A percentile compares a stretch with the other conserved stretches of the same genome.
Evolutionary conservation across 2,797 vertebrate species (phyloP).

Genomic region (Peromyscus eremicus): DNA sequence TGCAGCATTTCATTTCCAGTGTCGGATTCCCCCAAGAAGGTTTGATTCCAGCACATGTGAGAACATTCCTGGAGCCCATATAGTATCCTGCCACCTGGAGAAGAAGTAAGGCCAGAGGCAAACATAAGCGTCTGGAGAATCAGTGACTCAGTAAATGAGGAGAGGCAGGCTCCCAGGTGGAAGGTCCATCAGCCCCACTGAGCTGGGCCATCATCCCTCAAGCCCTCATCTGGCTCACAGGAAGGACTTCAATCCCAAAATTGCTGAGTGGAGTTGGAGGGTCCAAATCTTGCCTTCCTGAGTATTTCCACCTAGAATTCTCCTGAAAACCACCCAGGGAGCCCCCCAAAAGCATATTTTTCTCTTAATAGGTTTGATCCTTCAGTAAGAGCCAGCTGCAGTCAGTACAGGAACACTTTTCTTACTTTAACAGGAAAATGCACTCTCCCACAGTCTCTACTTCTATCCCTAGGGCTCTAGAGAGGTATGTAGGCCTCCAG

Average conservation of each 20-base stretch:
- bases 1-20: background rate
- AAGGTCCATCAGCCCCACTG: background rate
- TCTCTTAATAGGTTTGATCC: background rate
- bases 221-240: background rate
- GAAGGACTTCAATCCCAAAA: background rate
- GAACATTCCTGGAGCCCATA: background rate
- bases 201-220: background rate
- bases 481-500: background rate
- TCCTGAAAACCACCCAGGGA: background rate
- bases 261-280: background rate
- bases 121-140: background rate
- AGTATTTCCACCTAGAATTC: background rate
- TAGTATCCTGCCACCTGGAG: background rate
- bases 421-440: background rate
- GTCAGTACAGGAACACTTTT: background rate
- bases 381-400: background rate
- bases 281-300: background rate
- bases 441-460: background rate
- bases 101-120: background rate
- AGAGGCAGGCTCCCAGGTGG: background rate
- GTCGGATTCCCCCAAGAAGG: background rate
- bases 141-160: background rate
- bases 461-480: background rate
- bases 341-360: background rate
- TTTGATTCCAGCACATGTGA: background rate